Percentiles rank a stretch among this genome's conserved stretches.
These are phyloP conservation scores for Misgurnus anguillicaudatus DNA, from an alignment of 2,113 vertebrate genomes.

Conservation along the genomic window DNA sequence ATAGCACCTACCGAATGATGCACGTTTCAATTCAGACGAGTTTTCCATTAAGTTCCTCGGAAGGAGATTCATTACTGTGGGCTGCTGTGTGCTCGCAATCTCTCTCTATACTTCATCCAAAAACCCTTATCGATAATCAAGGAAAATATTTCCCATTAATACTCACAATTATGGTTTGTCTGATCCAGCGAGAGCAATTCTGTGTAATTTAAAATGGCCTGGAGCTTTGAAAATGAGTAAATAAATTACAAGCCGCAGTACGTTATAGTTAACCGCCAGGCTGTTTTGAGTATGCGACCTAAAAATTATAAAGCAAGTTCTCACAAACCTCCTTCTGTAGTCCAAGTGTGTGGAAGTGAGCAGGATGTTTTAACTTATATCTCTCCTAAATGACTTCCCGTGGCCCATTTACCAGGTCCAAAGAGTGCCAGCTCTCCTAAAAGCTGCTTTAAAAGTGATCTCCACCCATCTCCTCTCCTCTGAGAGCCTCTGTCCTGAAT, in stretches of 20 bases:
- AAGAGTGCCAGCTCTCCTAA: conserved; percentile 52
- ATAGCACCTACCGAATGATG: too few relatives aligned
- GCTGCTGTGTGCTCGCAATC: background rate
- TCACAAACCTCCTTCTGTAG: conserved; percentile 13
- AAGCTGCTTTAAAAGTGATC: conserved; percentile 49
- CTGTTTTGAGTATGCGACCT: too few relatives aligned
- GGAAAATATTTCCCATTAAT: conserved; percentile 30
- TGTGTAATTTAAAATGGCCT: background rate
- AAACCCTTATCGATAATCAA: background rate
- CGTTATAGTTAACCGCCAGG: background rate
- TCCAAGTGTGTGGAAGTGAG: conserved; percentile 45
- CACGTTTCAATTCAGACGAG: too few relatives aligned
- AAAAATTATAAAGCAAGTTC: conserved; percentile 5
- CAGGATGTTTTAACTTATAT: conserved; percentile 59
- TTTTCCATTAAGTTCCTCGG: too few relatives aligned
- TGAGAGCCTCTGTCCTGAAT: conserved; percentile 25
- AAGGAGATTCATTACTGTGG: background rate
- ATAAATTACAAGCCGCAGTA: conserved; percentile 18
- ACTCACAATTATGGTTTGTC: conserved; percentile 2
- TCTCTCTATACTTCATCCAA: background rate
- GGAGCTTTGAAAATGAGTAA: conserved; percentile 16
- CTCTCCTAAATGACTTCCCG: conserved; percentile 63
- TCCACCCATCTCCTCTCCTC: conserved; percentile 20
- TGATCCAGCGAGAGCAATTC: background rate
- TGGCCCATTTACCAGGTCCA: conserved; percentile 49